Percentiles rank a stretch among this genome's conserved stretches.
phyloP scores from a whole-genome alignment of 1,140 invertebrate genomes.

The Tetragnatha versicolor region DNA sequence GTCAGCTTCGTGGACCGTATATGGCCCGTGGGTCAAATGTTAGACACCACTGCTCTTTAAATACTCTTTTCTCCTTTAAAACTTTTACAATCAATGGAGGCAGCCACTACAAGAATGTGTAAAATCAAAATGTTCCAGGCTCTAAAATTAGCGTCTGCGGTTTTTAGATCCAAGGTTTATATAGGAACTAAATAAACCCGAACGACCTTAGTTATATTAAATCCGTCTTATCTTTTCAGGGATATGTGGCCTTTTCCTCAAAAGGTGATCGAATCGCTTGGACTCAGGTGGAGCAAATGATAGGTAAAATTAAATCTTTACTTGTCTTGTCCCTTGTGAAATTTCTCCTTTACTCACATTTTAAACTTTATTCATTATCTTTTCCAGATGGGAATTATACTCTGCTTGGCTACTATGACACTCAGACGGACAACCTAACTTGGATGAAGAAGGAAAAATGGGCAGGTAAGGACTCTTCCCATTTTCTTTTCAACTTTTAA shows the following conservation, averaged over 20 bases:
- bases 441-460: slow-evolving; percentile 90
- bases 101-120: no score
- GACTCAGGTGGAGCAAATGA: slow-evolving; percentile 97
- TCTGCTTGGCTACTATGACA: slow-evolving; percentile 96
- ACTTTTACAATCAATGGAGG: no score
- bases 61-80: no score
- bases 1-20: no score
- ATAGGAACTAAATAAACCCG: neutral
- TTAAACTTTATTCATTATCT: neutral
- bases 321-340: neutral
- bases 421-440: slow-evolving; percentile 90
- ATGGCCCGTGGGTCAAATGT: no score
- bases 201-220: neutral
- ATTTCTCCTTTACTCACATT: neutral
- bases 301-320: slow-evolving; percentile 59
- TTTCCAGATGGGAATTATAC: slow-evolving; percentile 87
- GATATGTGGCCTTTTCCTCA: slow-evolving; percentile 58
- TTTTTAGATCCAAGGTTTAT: neutral
- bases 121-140: no score
- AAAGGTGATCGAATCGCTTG: slow-evolving; percentile 98
- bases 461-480: slow-evolving; percentile 72
- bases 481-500: neutral
- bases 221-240: slow-evolving; percentile 17
- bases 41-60: no score
- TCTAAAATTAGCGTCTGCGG: neutral